Evolutionary conservation across 2,888 invertebrate genomes (phyloP), one percentile per base, ranked within the genome.

Genomic region (Drosophila prostipennis): DNA sequence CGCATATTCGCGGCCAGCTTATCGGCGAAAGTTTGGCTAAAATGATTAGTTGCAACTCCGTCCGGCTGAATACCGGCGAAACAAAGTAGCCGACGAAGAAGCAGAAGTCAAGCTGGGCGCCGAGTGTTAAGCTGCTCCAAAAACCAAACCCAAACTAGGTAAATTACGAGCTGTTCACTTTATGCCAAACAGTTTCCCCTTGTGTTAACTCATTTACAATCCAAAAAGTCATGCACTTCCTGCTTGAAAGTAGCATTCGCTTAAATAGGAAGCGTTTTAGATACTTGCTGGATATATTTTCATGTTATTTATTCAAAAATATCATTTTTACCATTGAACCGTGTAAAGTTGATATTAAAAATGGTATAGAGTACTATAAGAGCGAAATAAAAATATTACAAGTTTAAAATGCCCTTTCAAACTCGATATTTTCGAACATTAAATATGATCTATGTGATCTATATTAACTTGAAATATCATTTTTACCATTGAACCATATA

Each of bases 131-230:
- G 42, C 32, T 34, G 11, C 16, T 46, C 29, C 14, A 11, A 32
- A 46, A 14, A 11, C 40, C 11, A 45, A 36, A 49, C 14, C 42
- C 10, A 10, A 40, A 8, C 32, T 57, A 52, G 61, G 67, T 85
- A 70, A 86, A 76, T 83, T 86, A 88, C 87, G 86, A 82, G 80
- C 80, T 80, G 84, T 78, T 88, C 88, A 86, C 78, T 88, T 84
- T 74, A 75, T 72, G 87, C 77, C 77, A 75, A 87, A 81, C 79
- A 70, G 85, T 74, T 79, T 77, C 74, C 81, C 71, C 65, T 71
- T 79, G 75, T 79, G 75, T 75, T 74, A 82, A 77, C 71, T 79
- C 71, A 78, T 76, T 76, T 53, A 43, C 29, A 14, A 14, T 16
- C 8, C 6, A 6, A 37, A 1, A 14, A 34, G 14, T 23, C 5